Percentiles rank a stretch among this genome's conserved stretches.
Conservation (phyloP, 1,140 invertebrate species). For the Laupala kohalensis region DNA sequence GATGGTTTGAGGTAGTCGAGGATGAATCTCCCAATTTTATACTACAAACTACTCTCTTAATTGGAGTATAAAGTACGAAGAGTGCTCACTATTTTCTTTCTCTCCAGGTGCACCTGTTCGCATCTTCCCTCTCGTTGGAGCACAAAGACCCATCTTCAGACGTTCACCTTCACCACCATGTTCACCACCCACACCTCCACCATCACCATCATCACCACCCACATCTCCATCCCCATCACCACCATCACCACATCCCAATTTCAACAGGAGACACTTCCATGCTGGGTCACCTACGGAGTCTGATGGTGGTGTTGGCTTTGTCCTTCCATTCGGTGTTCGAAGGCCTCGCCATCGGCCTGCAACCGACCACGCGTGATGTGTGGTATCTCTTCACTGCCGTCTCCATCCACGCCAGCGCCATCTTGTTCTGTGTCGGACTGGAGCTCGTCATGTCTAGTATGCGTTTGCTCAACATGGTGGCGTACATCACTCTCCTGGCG, state of each 20-base stretch:
- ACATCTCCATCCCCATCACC: not conserved
- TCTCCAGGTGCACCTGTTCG: conserved; percentile 5
- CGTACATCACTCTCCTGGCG: conserved; percentile 27
- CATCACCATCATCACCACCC: not conserved
- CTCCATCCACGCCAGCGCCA: conserved; percentile 38
- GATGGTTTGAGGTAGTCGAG: no score
- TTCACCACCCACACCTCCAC: conserved; percentile 10
- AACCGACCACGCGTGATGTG: conserved; percentile 28
- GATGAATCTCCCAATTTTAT: no score
- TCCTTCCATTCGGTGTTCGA: conserved; percentile 52
- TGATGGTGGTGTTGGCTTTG: conserved; percentile 43
- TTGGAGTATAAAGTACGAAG: no score
- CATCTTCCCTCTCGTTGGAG: conserved; percentile 10
- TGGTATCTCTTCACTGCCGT: conserved; percentile 38
- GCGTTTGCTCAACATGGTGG: conserved; percentile 22
- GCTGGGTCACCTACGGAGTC: conserved; percentile 24
- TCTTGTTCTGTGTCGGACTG: conserved; percentile 33
- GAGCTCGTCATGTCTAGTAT: conserved; percentile 27
- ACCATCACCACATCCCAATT: conserved; percentile 10
- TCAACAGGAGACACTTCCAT: conserved; percentile 6
- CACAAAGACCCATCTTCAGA: not conserved
- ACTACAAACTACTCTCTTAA: no score
- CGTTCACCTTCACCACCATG: conserved; percentile 1
- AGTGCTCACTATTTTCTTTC: no score
- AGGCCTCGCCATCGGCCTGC: conserved; percentile 49